Base-by-base conservation (phyloP, 2,888 invertebrate genomes). In the Leucophenga montana region DNA sequence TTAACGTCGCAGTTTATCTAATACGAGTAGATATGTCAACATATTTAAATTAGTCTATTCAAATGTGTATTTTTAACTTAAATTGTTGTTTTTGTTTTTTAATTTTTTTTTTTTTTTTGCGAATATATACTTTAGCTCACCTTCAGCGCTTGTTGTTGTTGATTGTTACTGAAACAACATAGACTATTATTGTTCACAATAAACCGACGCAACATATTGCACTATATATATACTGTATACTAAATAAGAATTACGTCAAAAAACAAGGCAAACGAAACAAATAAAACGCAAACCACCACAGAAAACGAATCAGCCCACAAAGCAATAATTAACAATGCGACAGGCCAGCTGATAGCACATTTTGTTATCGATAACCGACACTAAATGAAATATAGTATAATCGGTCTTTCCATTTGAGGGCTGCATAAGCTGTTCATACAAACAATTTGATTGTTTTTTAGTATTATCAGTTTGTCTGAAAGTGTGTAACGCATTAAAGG, bases 141-240 rank as follows among this genome's bases (percentile, higher is more conserved):
- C 85, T 85, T 86, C 33, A 81, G 72, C 16, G 78, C 57, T 20
- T 72, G 73, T 11, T 69, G 77, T 50, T 72, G 73, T 11, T 69
- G 77, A 50, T 39, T 77, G 67, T 71, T 61, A 18, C 50, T 71
- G 16, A 79, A 8, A n/a, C n/a, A n/a, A 4, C 39, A 39, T 8
- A 39, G 11, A 39, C 69, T 69, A 33, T 75, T 75, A 14, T 71
- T n/a, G n/a, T n/a, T 72, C 3, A 72, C 46, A 46, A 82, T 71
- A 27, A 80, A 71, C 56, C 79, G 78, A 68, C 75, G 75, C 56
- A 82, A 56, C 81, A 81, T 81, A 66, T 65, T 75, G 16, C 13
- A 61, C 39, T 14, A 27, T 31, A 13, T 48, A 22, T 39, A 11
- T 11, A 39, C 39, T 3, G 3, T 48, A 14, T 48, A 16, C 16